phyloP scores from a whole-genome alignment of 2,888 invertebrate genomes.

The Gastrophysa polygoni region DNA sequence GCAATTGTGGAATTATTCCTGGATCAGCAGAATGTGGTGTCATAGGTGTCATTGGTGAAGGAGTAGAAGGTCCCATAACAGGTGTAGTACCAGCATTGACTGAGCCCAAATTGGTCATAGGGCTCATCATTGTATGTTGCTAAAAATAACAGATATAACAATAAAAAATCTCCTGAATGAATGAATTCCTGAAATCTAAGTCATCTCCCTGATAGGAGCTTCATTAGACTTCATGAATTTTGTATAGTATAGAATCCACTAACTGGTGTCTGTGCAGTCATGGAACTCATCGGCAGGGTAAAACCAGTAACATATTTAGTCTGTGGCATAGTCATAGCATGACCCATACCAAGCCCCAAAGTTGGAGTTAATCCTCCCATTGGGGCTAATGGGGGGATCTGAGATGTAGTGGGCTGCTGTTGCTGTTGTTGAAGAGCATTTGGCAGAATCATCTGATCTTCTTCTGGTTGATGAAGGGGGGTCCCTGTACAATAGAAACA shows the following conservation, averaged over 20 bases:
- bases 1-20: conserved; percentile 90
- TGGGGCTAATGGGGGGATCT: conserved; percentile 65
- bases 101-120: conserved; percentile 74
- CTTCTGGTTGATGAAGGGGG: conserved; percentile 87
- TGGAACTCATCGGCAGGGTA: conserved; percentile 75
- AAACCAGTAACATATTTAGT: conserved; percentile 78
- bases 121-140: conserved; percentile 74
- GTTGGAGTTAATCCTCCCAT: conserved; percentile 65
- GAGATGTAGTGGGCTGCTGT: conserved; percentile 55
- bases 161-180: no score
- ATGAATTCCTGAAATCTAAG: no score
- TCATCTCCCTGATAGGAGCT: no score
- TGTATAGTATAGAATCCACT: conserved; percentile 39
- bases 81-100: conserved; percentile 65
- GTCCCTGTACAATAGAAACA: conserved; percentile 63
- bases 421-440: conserved; percentile 81
- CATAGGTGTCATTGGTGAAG: conserved; percentile 84
- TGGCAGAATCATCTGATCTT: conserved; percentile 87
- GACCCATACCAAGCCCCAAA: conserved; percentile 66
- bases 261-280: conserved; percentile 90
- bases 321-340: conserved; percentile 70
- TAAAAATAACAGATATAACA: conserved; percentile 58
- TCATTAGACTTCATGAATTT: no score
- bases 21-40: conserved; percentile 93
- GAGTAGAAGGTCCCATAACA: conserved; percentile 75